phyloP scores from a whole-genome alignment of 64 coral and sea anemone species.

The Dendronephthya gigantea region DNA sequence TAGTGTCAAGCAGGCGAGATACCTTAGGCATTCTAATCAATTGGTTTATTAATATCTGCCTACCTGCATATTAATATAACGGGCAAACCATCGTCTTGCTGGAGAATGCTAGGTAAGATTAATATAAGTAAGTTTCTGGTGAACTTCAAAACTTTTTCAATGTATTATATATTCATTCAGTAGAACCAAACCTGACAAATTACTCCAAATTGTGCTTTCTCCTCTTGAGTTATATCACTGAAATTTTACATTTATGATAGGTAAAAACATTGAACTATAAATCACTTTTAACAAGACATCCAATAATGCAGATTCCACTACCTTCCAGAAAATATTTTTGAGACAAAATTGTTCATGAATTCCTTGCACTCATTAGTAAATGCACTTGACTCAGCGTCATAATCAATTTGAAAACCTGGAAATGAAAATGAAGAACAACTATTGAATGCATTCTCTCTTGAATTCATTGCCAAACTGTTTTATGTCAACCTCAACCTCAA shows the following conservation, averaged over 20 bases:
- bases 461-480: background rate
- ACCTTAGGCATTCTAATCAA: too few species aligned
- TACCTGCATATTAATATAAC: background rate
- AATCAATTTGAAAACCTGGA: conserved; percentile 16
- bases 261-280: background rate
- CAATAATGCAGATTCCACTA: background rate
- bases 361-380: conserved; percentile 66
- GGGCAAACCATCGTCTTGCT: background rate
- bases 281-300: background rate
- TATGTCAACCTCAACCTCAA: background rate
- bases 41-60: background rate
- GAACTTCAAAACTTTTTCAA: background rate
- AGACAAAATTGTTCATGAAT: conserved; percentile 86
- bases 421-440: background rate
- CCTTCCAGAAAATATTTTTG: conserved; percentile 69
- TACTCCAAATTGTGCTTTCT: conserved; percentile 87
- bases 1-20: background rate
- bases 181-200: conserved; percentile 55
- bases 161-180: background rate
- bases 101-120: background rate
- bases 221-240: conserved; percentile 68
- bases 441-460: too few species aligned
- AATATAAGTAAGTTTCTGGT: background rate
- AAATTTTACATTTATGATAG: too few species aligned
- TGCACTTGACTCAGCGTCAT: conserved; percentile 54